A percentile compares a stretch with the other conserved stretches of the same genome.
phyloP scores from a whole-genome alignment of 2,797 vertebrate species.

The Artibeus jamaicensis region DNA sequence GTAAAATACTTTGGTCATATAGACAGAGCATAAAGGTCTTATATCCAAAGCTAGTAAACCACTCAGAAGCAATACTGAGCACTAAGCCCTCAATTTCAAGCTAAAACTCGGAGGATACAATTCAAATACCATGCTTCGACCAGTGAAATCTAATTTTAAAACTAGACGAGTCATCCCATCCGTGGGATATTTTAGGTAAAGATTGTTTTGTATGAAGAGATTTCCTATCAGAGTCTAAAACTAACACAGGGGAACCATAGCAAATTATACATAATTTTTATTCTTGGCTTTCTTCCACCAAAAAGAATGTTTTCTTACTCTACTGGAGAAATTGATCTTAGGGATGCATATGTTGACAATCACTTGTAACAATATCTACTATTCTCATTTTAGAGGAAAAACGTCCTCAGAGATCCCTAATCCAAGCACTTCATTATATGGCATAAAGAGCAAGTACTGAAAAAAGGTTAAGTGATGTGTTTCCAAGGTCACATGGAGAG shows the following conservation, averaged over 20 bases:
- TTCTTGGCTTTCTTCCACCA: background rate
- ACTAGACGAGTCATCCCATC: background rate
- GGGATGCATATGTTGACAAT: background rate
- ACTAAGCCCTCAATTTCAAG: slow-evolving; percentile 57
- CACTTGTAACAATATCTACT: background rate
- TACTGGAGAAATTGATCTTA: slow-evolving; percentile 7
- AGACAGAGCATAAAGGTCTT: slow-evolving; percentile 29
- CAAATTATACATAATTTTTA: background rate
- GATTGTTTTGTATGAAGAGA: background rate
- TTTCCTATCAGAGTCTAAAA: background rate
- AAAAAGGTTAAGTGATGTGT: background rate
- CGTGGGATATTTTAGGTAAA: slow-evolving; percentile 19
- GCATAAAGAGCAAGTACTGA: background rate
- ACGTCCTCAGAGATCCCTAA: background rate
- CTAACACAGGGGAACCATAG: background rate
- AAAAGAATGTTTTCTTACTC: slow-evolving; percentile 21
- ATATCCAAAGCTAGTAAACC: background rate
- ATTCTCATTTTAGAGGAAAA: background rate
- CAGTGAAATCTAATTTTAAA: slow-evolving; percentile 49
- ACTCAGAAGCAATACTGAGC: background rate
- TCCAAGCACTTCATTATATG: background rate
- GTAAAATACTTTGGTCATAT: background rate
- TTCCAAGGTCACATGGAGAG: background rate
- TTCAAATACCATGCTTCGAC: slow-evolving; percentile 5
- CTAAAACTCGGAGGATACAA: slow-evolving; percentile 29